Conservation (phyloP, 2,113 vertebrate genomes). For the Macaca nemestrina region DNA sequence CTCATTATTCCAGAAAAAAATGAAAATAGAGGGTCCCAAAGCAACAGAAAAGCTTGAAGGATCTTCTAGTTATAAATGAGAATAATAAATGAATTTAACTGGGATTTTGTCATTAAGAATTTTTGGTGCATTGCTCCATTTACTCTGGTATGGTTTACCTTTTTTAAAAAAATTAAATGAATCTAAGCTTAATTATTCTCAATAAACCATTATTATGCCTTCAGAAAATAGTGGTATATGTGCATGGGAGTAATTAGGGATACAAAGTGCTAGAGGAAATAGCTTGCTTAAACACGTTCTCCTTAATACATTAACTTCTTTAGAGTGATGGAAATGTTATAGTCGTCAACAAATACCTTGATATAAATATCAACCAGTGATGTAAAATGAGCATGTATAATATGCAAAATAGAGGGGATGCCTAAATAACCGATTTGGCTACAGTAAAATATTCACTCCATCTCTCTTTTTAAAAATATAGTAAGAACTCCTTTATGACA, state of each 20-base stretch:
- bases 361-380: not conserved
- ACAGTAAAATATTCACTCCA: not conserved
- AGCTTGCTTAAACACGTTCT: slow-evolving; percentile 20
- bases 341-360: not conserved
- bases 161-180: slow-evolving; percentile 48
- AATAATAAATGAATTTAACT: not conserved
- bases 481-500: not conserved
- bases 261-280: not conserved
- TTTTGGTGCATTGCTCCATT: not conserved
- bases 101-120: not conserved
- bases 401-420: not conserved
- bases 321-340: slow-evolving; percentile 13
- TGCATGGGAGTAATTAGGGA: slow-evolving; percentile 17
- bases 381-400: not conserved
- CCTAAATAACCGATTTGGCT: slow-evolving; percentile 25
- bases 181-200: slow-evolving; percentile 38
- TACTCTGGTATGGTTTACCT: not conserved
- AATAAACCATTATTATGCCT: slow-evolving; percentile 5
- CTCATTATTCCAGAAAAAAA: slow-evolving; percentile 28
- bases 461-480: not conserved
- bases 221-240: not conserved
- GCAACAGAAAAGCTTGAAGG: not conserved
- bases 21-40: slow-evolving; percentile 10
- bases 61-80: not conserved
- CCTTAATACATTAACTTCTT: slow-evolving; percentile 19